Percentiles rank a stretch among this genome's conserved stretches.
Evolutionary conservation across 2,113 vertebrate species (phyloP).

Genomic region (Sporophila hypoxantha): DNA sequence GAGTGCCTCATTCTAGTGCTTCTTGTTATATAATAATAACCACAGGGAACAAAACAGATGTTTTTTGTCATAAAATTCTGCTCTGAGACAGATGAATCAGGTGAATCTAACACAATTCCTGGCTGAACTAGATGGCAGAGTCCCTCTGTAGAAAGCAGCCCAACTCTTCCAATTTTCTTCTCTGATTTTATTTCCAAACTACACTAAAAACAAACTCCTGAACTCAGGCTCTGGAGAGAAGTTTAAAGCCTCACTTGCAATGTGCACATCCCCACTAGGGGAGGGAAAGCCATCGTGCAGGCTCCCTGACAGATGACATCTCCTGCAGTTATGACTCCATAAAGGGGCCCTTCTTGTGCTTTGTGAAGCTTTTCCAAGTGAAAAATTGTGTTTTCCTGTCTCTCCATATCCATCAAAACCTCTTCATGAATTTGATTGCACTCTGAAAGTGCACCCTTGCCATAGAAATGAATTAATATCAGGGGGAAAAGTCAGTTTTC

Average conservation of each 20-base stretch:
- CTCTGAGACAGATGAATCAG: background rate
- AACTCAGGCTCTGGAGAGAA: background rate
- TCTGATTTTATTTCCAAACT: background rate
- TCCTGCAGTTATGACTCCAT: background rate
- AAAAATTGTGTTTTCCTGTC: background rate
- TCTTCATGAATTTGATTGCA: slow-evolving; percentile 11
- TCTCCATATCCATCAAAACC: slow-evolving; percentile 31
- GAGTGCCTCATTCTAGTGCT: background rate
- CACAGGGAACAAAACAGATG: background rate
- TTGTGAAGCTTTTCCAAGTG: background rate
- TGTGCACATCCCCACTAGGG: background rate
- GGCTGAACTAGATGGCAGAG: background rate
- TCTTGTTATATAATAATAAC: background rate
- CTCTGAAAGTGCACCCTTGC: slow-evolving; percentile 15
- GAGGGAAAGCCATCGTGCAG: background rate
- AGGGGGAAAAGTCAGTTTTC: slow-evolving; percentile 6
- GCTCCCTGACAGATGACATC: background rate
- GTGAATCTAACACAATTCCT: background rate
- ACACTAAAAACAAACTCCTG: background rate
- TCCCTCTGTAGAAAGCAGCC: background rate
- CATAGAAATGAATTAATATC: slow-evolving; percentile 1
- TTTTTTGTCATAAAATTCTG: background rate
- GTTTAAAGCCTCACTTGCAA: background rate
- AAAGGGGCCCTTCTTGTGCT: background rate
- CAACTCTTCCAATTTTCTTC: background rate